Evolutionary conservation across 1,140 invertebrate species (phyloP).

Genomic region (Aphelinus certus): DNA sequence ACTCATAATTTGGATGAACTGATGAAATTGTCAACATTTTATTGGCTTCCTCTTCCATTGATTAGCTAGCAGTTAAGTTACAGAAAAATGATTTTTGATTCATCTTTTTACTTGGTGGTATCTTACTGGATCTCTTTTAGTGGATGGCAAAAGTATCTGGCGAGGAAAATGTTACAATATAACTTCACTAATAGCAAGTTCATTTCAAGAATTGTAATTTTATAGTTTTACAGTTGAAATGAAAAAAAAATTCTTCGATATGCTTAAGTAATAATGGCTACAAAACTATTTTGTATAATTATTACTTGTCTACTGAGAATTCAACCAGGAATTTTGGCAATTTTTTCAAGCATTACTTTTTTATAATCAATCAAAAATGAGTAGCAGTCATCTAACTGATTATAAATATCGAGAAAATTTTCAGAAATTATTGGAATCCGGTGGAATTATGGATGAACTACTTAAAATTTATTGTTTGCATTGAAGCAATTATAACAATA

Average conservation of each 20-base stretch:
- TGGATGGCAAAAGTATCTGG: no score
- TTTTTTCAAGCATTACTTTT: background rate
- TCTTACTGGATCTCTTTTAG: no score
- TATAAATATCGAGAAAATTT: background rate
- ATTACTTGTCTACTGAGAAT: background rate
- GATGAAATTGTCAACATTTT: background rate
- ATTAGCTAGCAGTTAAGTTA: background rate
- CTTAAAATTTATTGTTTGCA: constrained; percentile 18
- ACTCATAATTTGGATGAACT: constrained; percentile 3
- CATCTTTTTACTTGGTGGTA: background rate
- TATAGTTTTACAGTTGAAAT: no score
- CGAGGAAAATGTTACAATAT: no score
- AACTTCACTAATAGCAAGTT: no score
- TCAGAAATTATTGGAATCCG: background rate
- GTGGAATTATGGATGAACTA: background rate
- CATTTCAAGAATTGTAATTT: no score
- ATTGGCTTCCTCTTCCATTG: background rate
- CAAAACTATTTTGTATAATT: constrained; percentile 10
- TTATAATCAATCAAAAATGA: constrained; percentile 2
- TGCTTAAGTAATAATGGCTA: no score
- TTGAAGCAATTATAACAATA: constrained; percentile 5
- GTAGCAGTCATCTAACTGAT: background rate
- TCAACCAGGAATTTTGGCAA: background rate
- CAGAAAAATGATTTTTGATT: background rate
- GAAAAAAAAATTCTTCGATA: no score